Percentiles rank a stretch among this genome's conserved stretches.
These are phyloP conservation scores for Galagoides demidoff DNA, from an alignment of 2,797 vertebrate genomes.

Conservation along the genomic window DNA sequence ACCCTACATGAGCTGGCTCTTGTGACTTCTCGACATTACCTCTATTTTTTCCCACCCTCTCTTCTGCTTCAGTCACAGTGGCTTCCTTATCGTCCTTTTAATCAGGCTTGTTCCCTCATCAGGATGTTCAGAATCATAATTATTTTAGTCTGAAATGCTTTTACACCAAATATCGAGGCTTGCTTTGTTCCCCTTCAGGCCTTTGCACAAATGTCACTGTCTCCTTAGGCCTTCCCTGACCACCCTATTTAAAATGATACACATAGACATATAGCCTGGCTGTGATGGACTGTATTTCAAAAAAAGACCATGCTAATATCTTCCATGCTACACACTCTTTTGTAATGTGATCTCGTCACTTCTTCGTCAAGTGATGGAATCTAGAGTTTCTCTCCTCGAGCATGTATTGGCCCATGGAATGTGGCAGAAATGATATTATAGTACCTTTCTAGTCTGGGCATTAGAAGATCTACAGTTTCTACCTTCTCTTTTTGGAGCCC, in stretches of 20 bases:
- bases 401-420: neutral
- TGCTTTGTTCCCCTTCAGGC: neutral
- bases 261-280: neutral
- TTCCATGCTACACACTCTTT: neutral
- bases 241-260: neutral
- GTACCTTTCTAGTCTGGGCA: neutral
- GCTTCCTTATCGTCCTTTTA: neutral
- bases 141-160: neutral
- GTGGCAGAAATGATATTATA: neutral
- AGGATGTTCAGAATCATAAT: neutral
- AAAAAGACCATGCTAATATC: neutral
- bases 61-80: neutral
- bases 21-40: neutral
- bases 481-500: neutral
- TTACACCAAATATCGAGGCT: neutral
- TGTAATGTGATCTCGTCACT: neutral
- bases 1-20: neutral
- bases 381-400: neutral
- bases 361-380: neutral
- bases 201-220: neutral
- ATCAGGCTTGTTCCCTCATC: neutral
- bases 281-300: neutral
- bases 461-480: neutral
- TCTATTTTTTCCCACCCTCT: neutral
- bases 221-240: neutral